Evolutionary conservation across 2,797 vertebrate species (phyloP).

Genomic region (Discoglossus pictus): DNA sequence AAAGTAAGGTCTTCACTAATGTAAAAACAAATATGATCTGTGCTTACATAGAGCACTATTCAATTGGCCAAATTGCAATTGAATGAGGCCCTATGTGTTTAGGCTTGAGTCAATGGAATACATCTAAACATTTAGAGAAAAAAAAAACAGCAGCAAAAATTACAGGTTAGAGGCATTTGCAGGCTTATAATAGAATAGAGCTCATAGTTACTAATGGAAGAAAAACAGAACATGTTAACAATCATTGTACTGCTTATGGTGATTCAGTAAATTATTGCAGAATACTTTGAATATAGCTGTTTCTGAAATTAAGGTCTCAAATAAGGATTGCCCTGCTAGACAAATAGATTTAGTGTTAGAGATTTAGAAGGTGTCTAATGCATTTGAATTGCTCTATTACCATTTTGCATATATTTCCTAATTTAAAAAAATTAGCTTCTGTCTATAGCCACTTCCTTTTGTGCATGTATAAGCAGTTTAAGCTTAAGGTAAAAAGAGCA

Average conservation of each 20-base stretch:
- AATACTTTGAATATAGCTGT: slow-evolving; percentile 10
- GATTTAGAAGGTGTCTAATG: slow-evolving; percentile 71
- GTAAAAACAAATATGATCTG: too few species aligned
- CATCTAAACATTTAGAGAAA: too few species aligned
- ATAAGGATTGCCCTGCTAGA: slow-evolving; percentile 63
- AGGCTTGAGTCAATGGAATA: too few species aligned
- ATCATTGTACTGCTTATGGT: slow-evolving; percentile 23
- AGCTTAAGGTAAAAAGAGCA: slow-evolving; percentile 60
- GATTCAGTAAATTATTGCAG: slow-evolving; percentile 32
- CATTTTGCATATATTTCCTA: slow-evolving; percentile 70
- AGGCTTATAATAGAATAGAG: too few species aligned
- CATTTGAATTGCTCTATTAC: slow-evolving; percentile 73
- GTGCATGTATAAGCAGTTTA: slow-evolving; percentile 65
- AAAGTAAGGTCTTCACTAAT: too few species aligned
- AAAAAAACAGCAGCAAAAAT: too few species aligned
- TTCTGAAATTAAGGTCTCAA: slow-evolving; percentile 61
- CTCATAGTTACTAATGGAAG: too few species aligned
- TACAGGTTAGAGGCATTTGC: too few species aligned
- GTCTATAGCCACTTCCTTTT: slow-evolving; percentile 59
- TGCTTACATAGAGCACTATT: too few species aligned
- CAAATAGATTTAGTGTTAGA: slow-evolving; percentile 69
- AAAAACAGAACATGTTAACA: slow-evolving; percentile 21
- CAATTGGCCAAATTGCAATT: too few species aligned
- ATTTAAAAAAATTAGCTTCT: slow-evolving; percentile 73
- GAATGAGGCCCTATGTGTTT: too few species aligned